Evolutionary conservation across 2,888 invertebrate species (phyloP), one percentile per base, ranked within the genome.

Genomic region (Salpingus planirostris): DNA sequence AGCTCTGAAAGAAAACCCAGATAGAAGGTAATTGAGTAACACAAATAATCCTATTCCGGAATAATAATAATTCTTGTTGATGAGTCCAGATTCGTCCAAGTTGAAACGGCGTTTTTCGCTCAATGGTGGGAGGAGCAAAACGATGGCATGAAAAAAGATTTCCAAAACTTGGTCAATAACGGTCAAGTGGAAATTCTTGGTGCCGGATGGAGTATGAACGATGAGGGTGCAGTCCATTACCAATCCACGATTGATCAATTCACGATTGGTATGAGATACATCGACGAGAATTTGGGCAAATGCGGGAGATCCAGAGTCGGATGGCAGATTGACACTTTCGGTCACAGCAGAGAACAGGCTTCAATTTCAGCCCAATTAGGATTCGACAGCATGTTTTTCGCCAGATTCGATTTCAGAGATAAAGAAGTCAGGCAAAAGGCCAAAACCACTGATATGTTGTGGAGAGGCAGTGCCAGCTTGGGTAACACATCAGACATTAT

Each of bases 291-390:
- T 0, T 70, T 85, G 24, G 81, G 81, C 0, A 69, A 73, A 1
- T 87, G 86, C 47, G 85, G 75, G 0, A 70, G 78, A 14, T 86
- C 88, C 0, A 73, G 71, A 28, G 72, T 83, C 0, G 84, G 78
- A 0, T 87, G 87, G 87, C 86, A 89, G 62, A 85, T 89, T 11
- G 88, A 89, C 64, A 80, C 86, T 0, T 89, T 88, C 53, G 88
- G 88, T 0, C 88, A 89, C 54, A 73, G 74, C 8, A 57, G 69
- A 33, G 82, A 83, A 53, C 76, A 78, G 46, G 77, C 80, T 0
- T 78, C 78, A 10, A 50, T 68, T 14, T 69, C 73, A 2, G 70
- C 74, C 0, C 70, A 76, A 52, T 72, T 80, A 71, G 80, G 80
- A 0, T 80, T 74, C 51, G 82, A 86, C 51, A 81, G 78, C 2